Evolutionary conservation across 92 coral and sea anemone genomes (phyloP).

Genomic region (Actinostola sp.): DNA sequence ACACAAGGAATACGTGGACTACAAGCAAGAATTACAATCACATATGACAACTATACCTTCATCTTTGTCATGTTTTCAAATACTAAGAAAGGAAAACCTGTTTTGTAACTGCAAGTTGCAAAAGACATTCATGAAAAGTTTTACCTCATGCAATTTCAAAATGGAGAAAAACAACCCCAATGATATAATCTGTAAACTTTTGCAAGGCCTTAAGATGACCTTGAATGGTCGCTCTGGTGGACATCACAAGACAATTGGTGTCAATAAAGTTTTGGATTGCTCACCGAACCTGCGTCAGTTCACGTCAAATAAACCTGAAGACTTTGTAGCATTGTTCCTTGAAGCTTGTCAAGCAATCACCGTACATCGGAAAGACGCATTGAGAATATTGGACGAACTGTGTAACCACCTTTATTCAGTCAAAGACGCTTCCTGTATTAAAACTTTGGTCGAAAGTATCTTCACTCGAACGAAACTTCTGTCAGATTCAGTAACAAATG

Average conservation of each 20-base stretch:
- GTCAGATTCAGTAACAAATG: background rate
- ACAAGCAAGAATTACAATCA: background rate
- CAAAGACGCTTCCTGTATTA: background rate
- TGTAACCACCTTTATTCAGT: slow-evolving; percentile 1
- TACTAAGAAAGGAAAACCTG: background rate
- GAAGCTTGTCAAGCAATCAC: background rate
- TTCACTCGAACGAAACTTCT: background rate
- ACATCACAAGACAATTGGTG: background rate
- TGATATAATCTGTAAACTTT: background rate
- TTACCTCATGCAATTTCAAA: too few species aligned
- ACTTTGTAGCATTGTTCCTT: slow-evolving; percentile 9
- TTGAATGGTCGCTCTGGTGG: background rate
- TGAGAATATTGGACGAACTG: slow-evolving; percentile 3
- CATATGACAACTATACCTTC: background rate
- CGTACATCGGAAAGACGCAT: background rate
- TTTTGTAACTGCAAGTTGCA: background rate
- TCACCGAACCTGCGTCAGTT: too few species aligned
- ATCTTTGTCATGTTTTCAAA: too few species aligned
- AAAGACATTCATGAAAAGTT: background rate
- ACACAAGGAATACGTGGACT: background rate
- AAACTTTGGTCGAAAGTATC: slow-evolving; percentile 5
- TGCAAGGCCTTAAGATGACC: slow-evolving; percentile 8
- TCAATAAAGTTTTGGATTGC: background rate
- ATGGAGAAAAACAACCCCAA: background rate
- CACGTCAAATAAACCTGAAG: background rate